These are phyloP conservation scores for Orthonyx spaldingii DNA, from an alignment of 2,113 vertebrate species.

Conservation along the genomic window DNA sequence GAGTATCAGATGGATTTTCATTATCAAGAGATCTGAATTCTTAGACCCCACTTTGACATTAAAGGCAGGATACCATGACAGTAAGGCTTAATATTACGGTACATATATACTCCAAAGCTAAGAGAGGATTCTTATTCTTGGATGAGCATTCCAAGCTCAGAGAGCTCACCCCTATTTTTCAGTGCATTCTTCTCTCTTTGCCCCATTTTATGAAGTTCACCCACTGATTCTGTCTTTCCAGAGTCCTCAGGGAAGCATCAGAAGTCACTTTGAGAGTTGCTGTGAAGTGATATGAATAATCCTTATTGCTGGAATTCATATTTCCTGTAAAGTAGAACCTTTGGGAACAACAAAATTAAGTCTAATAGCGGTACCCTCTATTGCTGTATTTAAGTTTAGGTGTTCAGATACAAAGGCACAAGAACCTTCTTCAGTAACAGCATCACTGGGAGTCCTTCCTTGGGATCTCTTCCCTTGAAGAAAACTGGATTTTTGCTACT, in stretches of 20 bases:
- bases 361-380: not conserved
- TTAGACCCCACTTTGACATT: not conserved
- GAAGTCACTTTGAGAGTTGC: not conserved
- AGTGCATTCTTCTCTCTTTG: not conserved
- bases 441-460: not conserved
- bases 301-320: not conserved
- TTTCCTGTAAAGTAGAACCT: not conserved
- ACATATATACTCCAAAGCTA: not conserved
- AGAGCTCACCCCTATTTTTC: not conserved
- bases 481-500: not conserved
- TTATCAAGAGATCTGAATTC: not conserved
- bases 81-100: not conserved
- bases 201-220: not conserved
- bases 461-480: not conserved
- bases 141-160: not conserved
- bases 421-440: not conserved
- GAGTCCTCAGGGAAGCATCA: not conserved
- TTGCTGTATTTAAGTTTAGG: not conserved
- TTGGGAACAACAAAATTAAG: not conserved
- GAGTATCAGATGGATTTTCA: constrained; percentile 8
- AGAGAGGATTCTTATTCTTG: not conserved
- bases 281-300: not conserved
- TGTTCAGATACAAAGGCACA: not conserved
- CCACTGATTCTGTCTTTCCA: not conserved
- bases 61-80: constrained; percentile 14